Evolutionary conservation across 2,113 vertebrate genomes (phyloP).

Genomic region (Onychorhynchus coronatus): DNA sequence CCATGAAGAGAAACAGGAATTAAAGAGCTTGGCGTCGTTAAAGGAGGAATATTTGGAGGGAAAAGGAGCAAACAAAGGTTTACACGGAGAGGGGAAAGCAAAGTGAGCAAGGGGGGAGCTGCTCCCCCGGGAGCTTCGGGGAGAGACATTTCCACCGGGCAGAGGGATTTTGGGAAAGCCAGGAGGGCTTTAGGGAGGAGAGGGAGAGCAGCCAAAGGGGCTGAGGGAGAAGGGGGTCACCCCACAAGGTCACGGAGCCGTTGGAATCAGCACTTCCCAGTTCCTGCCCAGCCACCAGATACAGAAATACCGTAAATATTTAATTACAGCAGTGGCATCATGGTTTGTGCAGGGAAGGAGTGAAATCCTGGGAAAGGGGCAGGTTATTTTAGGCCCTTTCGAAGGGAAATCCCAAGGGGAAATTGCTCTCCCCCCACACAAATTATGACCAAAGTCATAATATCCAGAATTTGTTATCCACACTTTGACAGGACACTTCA

Average conservation of each 20-base stretch:
- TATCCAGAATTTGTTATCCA: background rate
- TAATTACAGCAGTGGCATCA: background rate
- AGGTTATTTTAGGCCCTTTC: background rate
- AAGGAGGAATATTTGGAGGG: background rate
- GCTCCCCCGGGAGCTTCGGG: background rate
- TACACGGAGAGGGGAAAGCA: too few species aligned
- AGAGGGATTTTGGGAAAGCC: background rate
- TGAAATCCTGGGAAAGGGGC: background rate
- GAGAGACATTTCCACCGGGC: background rate
- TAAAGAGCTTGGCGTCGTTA: background rate
- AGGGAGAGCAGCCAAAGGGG: background rate
- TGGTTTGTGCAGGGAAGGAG: background rate
- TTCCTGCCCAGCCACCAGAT: background rate
- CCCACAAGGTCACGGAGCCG: background rate
- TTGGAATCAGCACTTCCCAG: background rate
- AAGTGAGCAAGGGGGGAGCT: background rate
- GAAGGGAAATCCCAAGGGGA: background rate
- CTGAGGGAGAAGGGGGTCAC: background rate
- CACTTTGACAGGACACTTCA: background rate
- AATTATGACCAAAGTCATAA: background rate
- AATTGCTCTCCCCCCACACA: rapidly evolving
- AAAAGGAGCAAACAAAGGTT: background rate
- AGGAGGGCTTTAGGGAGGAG: background rate
- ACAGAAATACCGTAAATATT: background rate
- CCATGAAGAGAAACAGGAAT: background rate